Base-by-base conservation (phyloP, 2,797 vertebrate genomes). In the Enteromius mattozi region DNA sequence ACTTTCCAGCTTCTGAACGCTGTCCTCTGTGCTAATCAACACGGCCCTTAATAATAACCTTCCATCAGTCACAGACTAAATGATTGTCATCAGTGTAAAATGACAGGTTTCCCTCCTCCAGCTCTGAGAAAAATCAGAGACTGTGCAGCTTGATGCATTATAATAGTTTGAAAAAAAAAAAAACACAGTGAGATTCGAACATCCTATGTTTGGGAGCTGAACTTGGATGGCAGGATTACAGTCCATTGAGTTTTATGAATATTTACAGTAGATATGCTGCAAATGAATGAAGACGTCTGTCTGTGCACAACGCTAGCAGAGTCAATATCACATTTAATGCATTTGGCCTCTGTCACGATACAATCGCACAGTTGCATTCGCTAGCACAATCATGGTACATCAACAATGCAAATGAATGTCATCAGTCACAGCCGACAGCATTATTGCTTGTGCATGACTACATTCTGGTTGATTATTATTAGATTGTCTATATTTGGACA, bases 41-140 rank as follows among this genome's bases (percentile, higher is more conserved):
- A 84, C 47, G 7, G 47, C 65, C 86, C 59, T 69, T 47, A 79
- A 69, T 61, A 37, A 69, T 13, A 40, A 40, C 78, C 51, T 72
- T 86, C 51, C 71, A 54, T 21, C 68, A 61, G 54, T 61, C 69
- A 78, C 42, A 13, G 65, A 83, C 42, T 76, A 27, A 82, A 85
- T 83, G 72, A 85, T 77, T 80, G 56, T 80, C 66, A 69, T 86
- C 81, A 86, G 68, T 61, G 77, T 49, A 27, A 81, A 87, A 88
- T 86, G 81, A 84, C 87, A 88, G 70, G 84, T 80, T 82, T 81
- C 74, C 54, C 54, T 78, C 61, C 68, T 61, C 69, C 42, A 76
- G 65, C 71, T 68, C 54, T 6, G 42, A 84, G 51, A 35, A 3
- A 68, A 66, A 65, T n/a, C 12, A 56, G 45, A 37, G 37, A 40